Percentiles rank a stretch among this genome's conserved stretches.
Evolutionary conservation across 2,888 invertebrate species (phyloP).

Genomic region (Erebia epiphron): DNA sequence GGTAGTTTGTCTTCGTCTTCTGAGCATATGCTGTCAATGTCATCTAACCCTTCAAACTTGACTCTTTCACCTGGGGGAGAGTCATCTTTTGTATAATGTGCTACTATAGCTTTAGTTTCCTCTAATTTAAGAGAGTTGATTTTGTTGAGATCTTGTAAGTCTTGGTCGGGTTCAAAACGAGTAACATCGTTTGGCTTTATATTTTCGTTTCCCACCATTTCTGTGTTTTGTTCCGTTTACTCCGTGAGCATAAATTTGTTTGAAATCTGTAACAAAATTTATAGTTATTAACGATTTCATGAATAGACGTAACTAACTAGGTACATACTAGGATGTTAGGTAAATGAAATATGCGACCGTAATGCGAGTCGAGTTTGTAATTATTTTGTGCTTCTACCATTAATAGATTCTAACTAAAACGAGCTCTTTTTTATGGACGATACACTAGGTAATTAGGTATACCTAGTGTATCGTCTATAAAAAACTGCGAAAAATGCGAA

Average conservation of each 20-base stretch:
- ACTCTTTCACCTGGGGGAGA: slow-evolving; percentile 64
- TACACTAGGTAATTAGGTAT: too few species aligned
- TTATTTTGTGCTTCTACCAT: too few species aligned
- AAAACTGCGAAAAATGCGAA: too few species aligned
- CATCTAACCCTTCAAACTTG: slow-evolving; percentile 75
- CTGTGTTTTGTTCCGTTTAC: slow-evolving; percentile 12
- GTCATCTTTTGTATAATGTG: slow-evolving; percentile 50
- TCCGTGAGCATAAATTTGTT: slow-evolving; percentile 28
- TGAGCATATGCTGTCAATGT: slow-evolving; percentile 71
- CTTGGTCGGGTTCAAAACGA: slow-evolving; percentile 37
- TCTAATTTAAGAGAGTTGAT: slow-evolving; percentile 68
- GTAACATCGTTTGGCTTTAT: slow-evolving; percentile 32
- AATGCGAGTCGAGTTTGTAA: too few species aligned
- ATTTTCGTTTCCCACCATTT: slow-evolving; percentile 42
- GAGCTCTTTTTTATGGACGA: too few species aligned
- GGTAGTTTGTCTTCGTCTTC: slow-evolving; percentile 74
- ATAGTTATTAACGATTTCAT: background rate
- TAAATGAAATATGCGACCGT: too few species aligned
- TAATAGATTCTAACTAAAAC: too few species aligned
- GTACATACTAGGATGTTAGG: too few species aligned
- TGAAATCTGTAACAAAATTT: slow-evolving; percentile 33
- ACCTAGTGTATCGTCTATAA: too few species aligned
- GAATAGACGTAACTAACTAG: too few species aligned
- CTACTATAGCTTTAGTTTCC: slow-evolving; percentile 49
- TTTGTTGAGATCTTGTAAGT: slow-evolving; percentile 61